Base-by-base conservation (phyloP, 2,113 vertebrate genomes). In the Poeciliopsis occidentalis region DNA sequence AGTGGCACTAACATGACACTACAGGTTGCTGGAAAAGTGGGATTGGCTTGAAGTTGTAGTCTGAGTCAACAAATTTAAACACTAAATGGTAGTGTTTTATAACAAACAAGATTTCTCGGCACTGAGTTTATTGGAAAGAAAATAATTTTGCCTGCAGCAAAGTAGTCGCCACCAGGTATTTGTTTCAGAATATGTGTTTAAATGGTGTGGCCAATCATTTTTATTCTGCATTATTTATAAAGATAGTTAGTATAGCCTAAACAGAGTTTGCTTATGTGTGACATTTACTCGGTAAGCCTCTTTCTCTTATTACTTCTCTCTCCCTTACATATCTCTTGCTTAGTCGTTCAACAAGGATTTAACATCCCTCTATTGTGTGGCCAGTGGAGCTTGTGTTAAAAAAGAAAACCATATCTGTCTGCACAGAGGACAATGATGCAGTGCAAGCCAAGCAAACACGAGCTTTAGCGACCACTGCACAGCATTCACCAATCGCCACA, bases 281-380 rank as follows among this genome's bases (percentile, higher is more conserved):
- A 41, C 15, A 41, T 70, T 71, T 69, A n/a, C 67, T 67, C 11
- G 51, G 51, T n/a, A 22, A 54, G 51, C 75, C 66, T 22, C 39
- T 67, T 64, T 44, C 73, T 34, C 11, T 31, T 17, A 15, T 30
- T 11, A 69, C 67, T 27, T 22, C 62, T 30, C 51, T 32, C 57
- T 26, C 41, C 39, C 78, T 44, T 24, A 12, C 67, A 75, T 69
- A 12, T 11, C 73, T 79, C 68, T 73, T 63, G 71, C 67, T 76
- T 57, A 39, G 76, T 64, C 63, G 77, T 82, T 78, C 84, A 79
- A 82, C 62, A 30, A 75, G 85, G 89, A 89, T 91, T 92, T 89
- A 70, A 32, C 69, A 39, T 64, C 78, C 76, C 84, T 91, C 83
- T 81, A 81, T 90, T 90, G 83, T 92, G 89, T 69, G 66, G 82